Base-by-base conservation (phyloP, 2,797 vertebrate genomes). In the Enteromius fasciolatus region DNA sequence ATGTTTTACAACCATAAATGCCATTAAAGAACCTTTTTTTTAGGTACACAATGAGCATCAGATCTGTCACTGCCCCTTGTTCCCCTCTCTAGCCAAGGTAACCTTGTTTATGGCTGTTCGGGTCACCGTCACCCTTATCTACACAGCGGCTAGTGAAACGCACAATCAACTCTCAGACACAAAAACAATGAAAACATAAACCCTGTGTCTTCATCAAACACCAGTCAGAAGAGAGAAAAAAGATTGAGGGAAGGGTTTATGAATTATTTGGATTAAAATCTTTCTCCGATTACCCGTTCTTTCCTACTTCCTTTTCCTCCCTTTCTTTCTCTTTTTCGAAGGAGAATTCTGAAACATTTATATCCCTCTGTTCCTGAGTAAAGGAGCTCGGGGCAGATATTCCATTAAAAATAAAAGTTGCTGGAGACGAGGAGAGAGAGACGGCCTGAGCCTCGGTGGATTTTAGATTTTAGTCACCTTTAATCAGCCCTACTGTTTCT, bases 231-330 rank as follows among this genome's bases (percentile, higher is more conserved):
- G 84, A 89, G 69, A 76, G 36, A 39, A 10, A 93, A 92, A 89
- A 89, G 91, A 90, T 92, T 92, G 94, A 94, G 92, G 90, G 91
- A 93, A 91, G 89, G 92, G 89, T 93, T 94, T 93, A 96, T 94
- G 92, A 96, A 96, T 96, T 95, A 95, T 96, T 96, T 93, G 96
- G 92, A 94, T 92, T 94, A 94, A 97, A 96, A 96, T 94, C 92
- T 94, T 95, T 94, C 94, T 93, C 91, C 88, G 91, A 95, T 94
- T 93, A 92, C 89, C 88, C 87, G 87, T 92, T 89, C 86, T 92
- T 94, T 93, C 91, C 93, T 95, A 90, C 90, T 92, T 94, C 92
- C 90, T 91, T 89, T 94, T 93, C 91, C 88, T 88, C 86, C 75
- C 81, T 85, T 89, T 90, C 85, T 85, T 92, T 91, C 88, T 87